Conservation (phyloP, 2,113 vertebrate genomes). For the Barnardius zonarius region DNA sequence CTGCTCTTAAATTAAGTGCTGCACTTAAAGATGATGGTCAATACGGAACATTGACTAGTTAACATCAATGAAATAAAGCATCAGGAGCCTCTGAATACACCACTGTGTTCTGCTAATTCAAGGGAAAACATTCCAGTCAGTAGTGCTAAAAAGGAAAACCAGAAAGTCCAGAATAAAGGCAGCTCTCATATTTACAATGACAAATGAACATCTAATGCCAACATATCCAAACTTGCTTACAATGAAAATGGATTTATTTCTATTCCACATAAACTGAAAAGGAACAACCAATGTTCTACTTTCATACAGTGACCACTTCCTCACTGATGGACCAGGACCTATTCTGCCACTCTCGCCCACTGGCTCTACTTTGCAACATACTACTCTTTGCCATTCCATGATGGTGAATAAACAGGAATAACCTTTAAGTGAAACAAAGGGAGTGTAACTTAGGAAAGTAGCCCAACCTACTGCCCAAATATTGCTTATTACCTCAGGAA, state of each 20-base stretch:
- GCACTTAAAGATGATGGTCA: background rate
- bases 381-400: background rate
- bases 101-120: background rate
- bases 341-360: background rate
- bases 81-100: background rate
- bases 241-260: background rate
- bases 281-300: background rate
- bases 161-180: background rate
- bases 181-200: background rate
- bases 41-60: background rate
- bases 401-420: background rate
- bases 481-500: background rate
- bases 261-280: background rate
- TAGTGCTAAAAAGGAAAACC: background rate
- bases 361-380: background rate
- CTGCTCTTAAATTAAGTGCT: background rate
- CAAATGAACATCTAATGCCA: background rate
- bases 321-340: background rate
- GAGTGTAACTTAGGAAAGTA: background rate
- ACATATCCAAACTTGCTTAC: background rate
- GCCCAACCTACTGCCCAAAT: background rate
- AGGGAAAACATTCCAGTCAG: background rate
- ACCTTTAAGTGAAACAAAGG: background rate
- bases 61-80: background rate
- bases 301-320: background rate